These are phyloP conservation scores for Cataglyphis livida DNA, from an alignment of 2,888 invertebrate genomes.

Conservation along the genomic window DNA sequence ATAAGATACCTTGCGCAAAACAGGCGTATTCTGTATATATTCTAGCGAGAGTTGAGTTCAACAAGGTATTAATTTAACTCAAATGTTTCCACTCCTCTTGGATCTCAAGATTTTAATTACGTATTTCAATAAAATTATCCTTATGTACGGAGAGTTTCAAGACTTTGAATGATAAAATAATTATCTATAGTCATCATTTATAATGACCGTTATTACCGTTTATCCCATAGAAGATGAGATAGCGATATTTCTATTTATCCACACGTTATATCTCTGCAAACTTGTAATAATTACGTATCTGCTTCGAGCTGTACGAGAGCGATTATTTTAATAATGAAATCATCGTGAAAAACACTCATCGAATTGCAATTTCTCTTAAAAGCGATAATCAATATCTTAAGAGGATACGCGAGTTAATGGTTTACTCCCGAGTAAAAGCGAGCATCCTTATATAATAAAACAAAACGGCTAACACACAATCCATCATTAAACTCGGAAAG, in stretches of 20 bases:
- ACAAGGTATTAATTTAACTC: neutral
- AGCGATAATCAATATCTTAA: slow-evolving; percentile 18
- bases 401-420: neutral
- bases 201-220: too few species aligned
- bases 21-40: neutral
- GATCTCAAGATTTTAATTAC: neutral
- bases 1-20: neutral
- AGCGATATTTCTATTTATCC: neutral
- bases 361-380: slow-evolving; percentile 19
- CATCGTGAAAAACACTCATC: neutral
- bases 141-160: neutral
- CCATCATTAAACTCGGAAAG: slow-evolving; percentile 28
- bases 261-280: neutral
- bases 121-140: neutral
- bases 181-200: too few species aligned
- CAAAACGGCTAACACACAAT: slow-evolving; percentile 7
- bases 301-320: neutral
- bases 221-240: neutral
- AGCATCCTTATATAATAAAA: slow-evolving; percentile 17
- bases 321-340: slow-evolving; percentile 8
- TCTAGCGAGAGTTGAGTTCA: neutral
- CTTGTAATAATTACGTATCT: neutral
- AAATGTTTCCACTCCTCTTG: neutral
- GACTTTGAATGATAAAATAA: neutral
- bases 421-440: slow-evolving; percentile 22